Percentiles rank a stretch among this genome's conserved stretches.
Conservation (phyloP, 2,888 invertebrate species). For the Tetranychus piercei region DNA sequence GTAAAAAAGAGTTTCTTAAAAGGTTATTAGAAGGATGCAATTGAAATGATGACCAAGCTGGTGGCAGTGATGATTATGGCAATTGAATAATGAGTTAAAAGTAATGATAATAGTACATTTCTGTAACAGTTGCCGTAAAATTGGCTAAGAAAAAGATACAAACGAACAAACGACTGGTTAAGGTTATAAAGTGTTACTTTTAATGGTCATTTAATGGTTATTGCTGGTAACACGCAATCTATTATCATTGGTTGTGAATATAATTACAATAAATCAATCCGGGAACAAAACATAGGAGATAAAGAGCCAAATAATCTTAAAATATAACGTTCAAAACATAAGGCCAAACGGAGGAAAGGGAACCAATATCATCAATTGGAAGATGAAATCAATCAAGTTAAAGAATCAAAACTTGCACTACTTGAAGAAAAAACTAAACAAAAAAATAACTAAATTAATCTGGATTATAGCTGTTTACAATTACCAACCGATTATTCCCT, state of each 20-base stretch:
- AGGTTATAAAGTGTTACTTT: conserved; percentile 1
- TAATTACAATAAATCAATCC: neutral
- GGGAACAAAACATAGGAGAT: neutral
- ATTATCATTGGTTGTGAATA: neutral
- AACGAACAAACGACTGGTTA: neutral
- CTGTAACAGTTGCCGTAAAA: neutral
- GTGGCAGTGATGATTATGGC: neutral
- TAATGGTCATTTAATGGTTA: neutral
- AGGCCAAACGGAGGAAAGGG: too few relatives aligned
- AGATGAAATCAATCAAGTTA: too few relatives aligned
- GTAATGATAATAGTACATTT: neutral
- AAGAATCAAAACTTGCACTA: too few relatives aligned
- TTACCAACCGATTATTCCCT: neutral
- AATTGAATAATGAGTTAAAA: neutral
- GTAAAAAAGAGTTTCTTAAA: too few relatives aligned
- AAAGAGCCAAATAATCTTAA: too few relatives aligned
- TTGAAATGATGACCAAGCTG: neutral
- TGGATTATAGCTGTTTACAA: too few relatives aligned
- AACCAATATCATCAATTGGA: neutral
- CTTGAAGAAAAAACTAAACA: too few relatives aligned
- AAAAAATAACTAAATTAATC: too few relatives aligned
- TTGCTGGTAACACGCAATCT: neutral
- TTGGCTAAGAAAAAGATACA: neutral
- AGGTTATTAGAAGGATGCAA: neutral
- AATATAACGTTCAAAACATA: too few relatives aligned